Conservation (phyloP, 2,113 vertebrate species). For the Brachyistius frenatus region DNA sequence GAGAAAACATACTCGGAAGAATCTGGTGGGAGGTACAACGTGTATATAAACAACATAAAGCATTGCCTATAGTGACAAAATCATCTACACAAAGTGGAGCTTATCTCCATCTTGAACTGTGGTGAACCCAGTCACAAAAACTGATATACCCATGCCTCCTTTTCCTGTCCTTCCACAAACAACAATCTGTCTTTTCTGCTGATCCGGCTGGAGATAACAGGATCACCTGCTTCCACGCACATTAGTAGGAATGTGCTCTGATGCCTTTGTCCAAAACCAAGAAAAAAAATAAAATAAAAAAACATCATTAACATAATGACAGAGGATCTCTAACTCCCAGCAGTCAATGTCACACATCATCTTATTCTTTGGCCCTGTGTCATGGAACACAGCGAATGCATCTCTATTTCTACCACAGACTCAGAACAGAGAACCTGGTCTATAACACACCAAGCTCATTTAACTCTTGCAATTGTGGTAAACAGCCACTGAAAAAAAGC, state of each 20-base stretch:
- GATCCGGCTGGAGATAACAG: conserved; percentile 64
- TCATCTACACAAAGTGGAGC: conserved; percentile 22
- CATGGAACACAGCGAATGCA: conserved; percentile 26
- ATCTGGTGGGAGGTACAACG: conserved; percentile 4
- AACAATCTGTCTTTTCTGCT: conserved; percentile 52
- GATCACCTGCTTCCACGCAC: conserved; percentile 59
- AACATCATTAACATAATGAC: conserved; percentile 55
- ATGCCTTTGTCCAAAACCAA: conserved; percentile 33
- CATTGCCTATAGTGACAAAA: conserved; percentile 23
- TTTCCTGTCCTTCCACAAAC: conserved; percentile 30
- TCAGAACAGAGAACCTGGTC: conserved; percentile 7
- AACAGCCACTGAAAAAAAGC: conserved; percentile 25
- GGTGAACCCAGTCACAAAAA: conserved; percentile 30
- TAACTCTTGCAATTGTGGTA: conserved; percentile 37
- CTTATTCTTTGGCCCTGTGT: neutral
- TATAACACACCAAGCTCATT: conserved; percentile 34
- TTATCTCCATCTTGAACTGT: conserved; percentile 33
- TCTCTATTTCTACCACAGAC: conserved; percentile 30
- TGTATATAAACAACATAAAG: conserved; percentile 13
- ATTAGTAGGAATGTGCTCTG: conserved; percentile 38
- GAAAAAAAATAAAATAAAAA: conserved; percentile 19
- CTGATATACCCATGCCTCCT: conserved; percentile 4
- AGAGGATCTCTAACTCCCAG: conserved; percentile 23
- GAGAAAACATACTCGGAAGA: neutral
- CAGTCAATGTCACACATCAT: conserved; percentile 24